Percentiles rank a stretch among this genome's conserved stretches.
Conservation (phyloP, 2,888 invertebrate species). For the Synergus gifuensis region DNA sequence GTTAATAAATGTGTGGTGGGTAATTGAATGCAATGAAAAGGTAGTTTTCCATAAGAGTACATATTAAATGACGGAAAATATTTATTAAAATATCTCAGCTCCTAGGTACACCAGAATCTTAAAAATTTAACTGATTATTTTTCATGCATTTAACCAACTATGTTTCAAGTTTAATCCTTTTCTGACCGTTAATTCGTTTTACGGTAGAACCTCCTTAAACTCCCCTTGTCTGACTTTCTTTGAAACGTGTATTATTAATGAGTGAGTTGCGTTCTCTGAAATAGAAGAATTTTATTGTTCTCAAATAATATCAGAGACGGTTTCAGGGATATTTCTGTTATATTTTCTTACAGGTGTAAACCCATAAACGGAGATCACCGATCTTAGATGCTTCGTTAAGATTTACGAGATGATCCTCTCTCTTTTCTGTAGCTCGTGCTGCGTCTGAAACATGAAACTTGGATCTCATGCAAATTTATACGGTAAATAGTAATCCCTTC, state of each 20-base stretch:
- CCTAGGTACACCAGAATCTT: too few relatives aligned
- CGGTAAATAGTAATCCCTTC: conserved; percentile 68
- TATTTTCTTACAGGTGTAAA: conserved; percentile 61
- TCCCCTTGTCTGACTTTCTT: conserved; percentile 18
- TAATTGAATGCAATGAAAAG: too few relatives aligned
- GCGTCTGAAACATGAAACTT: conserved; percentile 44
- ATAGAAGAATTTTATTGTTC: conserved; percentile 1
- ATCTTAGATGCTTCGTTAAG: conserved; percentile 64
- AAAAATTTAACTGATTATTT: too few relatives aligned
- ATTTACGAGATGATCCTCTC: conserved; percentile 63
- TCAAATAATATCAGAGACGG: not conserved
- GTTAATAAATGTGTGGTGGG: too few relatives aligned
- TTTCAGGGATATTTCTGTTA: not conserved
- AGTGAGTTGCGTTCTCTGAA: not conserved
- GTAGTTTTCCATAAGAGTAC: too few relatives aligned
- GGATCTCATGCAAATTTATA: conserved; percentile 68
- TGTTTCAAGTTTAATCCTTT: too few relatives aligned
- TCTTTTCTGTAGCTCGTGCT: conserved; percentile 55
- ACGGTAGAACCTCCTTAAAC: too few relatives aligned
- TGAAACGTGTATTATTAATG: conserved; percentile 21
- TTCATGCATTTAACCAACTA: too few relatives aligned
- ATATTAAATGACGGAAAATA: too few relatives aligned
- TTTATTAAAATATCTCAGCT: too few relatives aligned
- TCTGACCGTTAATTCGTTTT: too few relatives aligned
- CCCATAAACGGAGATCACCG: conserved; percentile 64